phyloP scores from a whole-genome alignment of 1,140 invertebrate genomes.

The Drosophila rhopaloa region DNA sequence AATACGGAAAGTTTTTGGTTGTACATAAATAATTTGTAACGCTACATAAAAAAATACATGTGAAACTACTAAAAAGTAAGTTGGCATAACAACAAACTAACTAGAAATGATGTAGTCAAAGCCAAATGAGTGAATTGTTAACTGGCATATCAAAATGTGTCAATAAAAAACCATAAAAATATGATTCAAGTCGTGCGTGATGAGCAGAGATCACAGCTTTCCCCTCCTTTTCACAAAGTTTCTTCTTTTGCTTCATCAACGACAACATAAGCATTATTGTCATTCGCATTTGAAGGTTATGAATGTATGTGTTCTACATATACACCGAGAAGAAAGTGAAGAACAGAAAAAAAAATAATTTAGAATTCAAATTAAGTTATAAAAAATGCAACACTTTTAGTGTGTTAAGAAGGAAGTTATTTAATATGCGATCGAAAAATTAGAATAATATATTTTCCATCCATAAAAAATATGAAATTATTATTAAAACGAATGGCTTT shows the following conservation, averaged over 20 bases:
- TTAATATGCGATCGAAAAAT: too few relatives aligned
- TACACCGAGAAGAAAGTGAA: background rate
- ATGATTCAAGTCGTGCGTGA: constrained; percentile 70
- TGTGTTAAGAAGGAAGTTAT: too few relatives aligned
- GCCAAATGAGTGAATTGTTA: constrained; percentile 72
- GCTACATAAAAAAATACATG: constrained; percentile 50
- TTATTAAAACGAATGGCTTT: too few relatives aligned
- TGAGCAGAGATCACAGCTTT: constrained; percentile 42
- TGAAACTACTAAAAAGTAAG: constrained; percentile 58
- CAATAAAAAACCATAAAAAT: constrained; percentile 80
- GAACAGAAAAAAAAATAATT: background rate
- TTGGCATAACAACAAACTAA: constrained; percentile 44
- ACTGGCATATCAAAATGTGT: constrained; percentile 64
- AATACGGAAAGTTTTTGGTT: constrained; percentile 56
- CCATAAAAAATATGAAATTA: too few relatives aligned
- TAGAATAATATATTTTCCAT: too few relatives aligned
- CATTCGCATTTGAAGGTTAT: constrained; percentile 56
- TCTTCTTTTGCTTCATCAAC: constrained; percentile 25
- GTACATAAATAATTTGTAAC: constrained; percentile 40
- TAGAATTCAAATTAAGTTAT: too few relatives aligned
- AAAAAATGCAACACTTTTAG: too few relatives aligned
- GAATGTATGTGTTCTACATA: background rate
- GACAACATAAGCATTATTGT: constrained; percentile 68
- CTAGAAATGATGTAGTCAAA: constrained; percentile 39
- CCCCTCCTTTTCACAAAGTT: constrained; percentile 10